Evolutionary conservation across 1,140 invertebrate species (phyloP).

Genomic region (Epicauta chinensis): DNA sequence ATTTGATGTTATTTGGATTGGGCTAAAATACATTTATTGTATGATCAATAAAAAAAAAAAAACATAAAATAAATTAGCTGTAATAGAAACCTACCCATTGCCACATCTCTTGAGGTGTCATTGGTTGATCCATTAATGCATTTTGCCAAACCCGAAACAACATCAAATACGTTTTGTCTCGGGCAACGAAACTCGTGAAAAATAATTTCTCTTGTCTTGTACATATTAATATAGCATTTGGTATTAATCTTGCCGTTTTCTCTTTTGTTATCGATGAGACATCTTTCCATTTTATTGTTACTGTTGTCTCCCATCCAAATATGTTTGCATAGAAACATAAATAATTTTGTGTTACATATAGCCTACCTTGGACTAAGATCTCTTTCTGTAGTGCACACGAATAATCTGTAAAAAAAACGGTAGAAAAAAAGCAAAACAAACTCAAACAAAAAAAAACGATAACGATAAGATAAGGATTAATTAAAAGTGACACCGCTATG

Average conservation of each 20-base stretch:
- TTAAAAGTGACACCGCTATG: background rate
- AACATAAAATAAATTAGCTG: too few species aligned
- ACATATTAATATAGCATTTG: conserved; percentile 86
- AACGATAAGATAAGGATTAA: background rate
- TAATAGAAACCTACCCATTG: conserved; percentile 55
- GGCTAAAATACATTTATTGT: too few species aligned
- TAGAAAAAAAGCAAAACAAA: background rate
- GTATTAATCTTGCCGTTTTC: conserved; percentile 88
- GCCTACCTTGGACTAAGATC: conserved; percentile 84
- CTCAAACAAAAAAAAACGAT: background rate
- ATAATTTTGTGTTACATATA: conserved; percentile 90
- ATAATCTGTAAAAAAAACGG: conserved; percentile 64
- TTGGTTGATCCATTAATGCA: conserved; percentile 82
- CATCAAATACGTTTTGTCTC: conserved; percentile 93
- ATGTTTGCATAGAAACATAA: conserved; percentile 95
- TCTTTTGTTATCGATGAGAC: conserved; percentile 90
- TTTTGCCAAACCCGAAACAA: conserved; percentile 94
- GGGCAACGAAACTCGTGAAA: conserved; percentile 84
- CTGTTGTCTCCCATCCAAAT: conserved; percentile 86
- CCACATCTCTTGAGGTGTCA: conserved; percentile 84
- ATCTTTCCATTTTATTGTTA: conserved; percentile 78
- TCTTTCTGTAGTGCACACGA: conserved; percentile 94
- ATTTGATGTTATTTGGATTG: too few species aligned
- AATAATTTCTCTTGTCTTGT: conserved; percentile 84
- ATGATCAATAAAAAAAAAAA: too few species aligned